Conservation (phyloP, 2,888 invertebrate species). For the Mechanitis messenoides region DNA sequence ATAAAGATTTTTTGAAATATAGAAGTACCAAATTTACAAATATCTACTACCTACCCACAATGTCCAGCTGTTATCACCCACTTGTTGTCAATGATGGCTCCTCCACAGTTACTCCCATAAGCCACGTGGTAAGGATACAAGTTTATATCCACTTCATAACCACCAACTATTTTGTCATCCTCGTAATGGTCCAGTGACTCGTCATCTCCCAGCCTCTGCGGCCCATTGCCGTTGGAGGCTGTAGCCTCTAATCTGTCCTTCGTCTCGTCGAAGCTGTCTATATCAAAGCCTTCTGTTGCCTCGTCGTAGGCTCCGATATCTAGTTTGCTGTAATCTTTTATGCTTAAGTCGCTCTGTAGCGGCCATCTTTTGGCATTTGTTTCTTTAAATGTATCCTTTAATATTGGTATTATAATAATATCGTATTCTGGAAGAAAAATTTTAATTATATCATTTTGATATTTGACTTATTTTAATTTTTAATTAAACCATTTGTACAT, state of each 20-base stretch:
- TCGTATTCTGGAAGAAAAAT: slow-evolving; percentile 46
- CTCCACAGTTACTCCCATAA: slow-evolving; percentile 67
- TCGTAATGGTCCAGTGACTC: slow-evolving; percentile 34
- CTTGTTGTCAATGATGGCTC: slow-evolving; percentile 57
- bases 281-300: slow-evolving; percentile 47
- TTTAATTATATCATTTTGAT: background rate
- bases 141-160: slow-evolving; percentile 58
- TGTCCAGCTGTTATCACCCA: slow-evolving; percentile 69
- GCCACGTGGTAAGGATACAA: slow-evolving; percentile 66
- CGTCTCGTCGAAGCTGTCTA: slow-evolving; percentile 52
- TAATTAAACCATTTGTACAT: slow-evolving; percentile 19
- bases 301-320: slow-evolving; percentile 56
- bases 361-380: slow-evolving; percentile 10
- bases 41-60: slow-evolving; percentile 56
- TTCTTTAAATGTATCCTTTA: slow-evolving; percentile 18
- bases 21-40: no score
- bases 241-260: slow-evolving; percentile 32
- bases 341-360: slow-evolving; percentile 19
- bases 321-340: slow-evolving; percentile 36
- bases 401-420: slow-evolving; percentile 51
- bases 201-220: slow-evolving; percentile 16
- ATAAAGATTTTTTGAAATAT: no score
- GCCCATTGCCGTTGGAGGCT: slow-evolving; percentile 5
- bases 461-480: background rate
- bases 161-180: slow-evolving; percentile 65